Evolutionary conservation across 2,888 invertebrate genomes (phyloP).

Genomic region (Drosophila flavopinicola): DNA sequence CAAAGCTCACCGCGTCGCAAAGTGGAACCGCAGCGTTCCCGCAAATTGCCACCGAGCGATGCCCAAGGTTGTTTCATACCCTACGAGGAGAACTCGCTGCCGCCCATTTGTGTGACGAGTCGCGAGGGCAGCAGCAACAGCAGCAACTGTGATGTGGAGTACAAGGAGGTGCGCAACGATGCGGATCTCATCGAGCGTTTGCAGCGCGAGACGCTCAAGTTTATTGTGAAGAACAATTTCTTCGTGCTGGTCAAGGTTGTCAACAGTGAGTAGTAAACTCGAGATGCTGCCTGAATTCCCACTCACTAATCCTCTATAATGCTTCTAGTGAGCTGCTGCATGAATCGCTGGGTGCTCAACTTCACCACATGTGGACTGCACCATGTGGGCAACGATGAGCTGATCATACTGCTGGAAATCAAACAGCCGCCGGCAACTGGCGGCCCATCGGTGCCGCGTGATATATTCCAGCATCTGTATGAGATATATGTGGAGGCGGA

Average conservation of each 20-base stretch:
- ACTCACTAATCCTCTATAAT: constrained; percentile 10
- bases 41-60: constrained; percentile 77
- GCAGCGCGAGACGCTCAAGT: constrained; percentile 88
- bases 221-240: constrained; percentile 90
- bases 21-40: constrained; percentile 54
- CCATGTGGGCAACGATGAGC: constrained; percentile 92
- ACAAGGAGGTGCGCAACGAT: constrained; percentile 85
- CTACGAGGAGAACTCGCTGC: constrained; percentile 85
- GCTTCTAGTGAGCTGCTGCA: constrained; percentile 90
- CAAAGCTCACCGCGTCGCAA: constrained; percentile 70
- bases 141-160: constrained; percentile 77
- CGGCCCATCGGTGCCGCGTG: constrained; percentile 85
- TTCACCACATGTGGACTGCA: constrained; percentile 91
- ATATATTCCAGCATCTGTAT: constrained; percentile 90
- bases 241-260: constrained; percentile 90
- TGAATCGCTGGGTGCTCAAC: constrained; percentile 90
- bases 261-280: constrained; percentile 87
- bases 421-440: constrained; percentile 85
- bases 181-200: constrained; percentile 86
- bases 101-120: constrained; percentile 85
- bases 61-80: constrained; percentile 82
- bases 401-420: constrained; percentile 90
- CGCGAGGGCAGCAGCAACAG: constrained; percentile 66
- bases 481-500: constrained; percentile 88
- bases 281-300: no score